Base-by-base conservation (phyloP, 2,113 vertebrate genomes). In the Ochotona princeps region DNA sequence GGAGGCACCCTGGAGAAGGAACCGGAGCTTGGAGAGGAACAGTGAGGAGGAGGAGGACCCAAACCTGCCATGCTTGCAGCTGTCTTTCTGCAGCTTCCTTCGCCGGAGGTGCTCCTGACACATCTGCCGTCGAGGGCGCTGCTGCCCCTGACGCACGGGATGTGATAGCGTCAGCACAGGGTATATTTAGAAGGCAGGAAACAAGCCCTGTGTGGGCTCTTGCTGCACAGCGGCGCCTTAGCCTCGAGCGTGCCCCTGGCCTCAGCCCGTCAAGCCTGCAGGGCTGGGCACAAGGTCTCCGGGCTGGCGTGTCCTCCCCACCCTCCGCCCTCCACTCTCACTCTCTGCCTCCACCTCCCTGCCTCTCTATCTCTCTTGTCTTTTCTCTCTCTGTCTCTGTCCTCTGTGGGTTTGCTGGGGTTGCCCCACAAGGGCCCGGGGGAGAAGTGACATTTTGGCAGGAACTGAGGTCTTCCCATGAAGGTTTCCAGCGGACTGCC, bases 101-200 rank as follows among this genome's bases (percentile, higher is more conserved):
- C 28, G 70, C 74, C 75, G 73, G 61, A 95, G 75, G 80, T 14
- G 63, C 70, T 76, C 92, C 73, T 84, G 44, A 92, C 93, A 74
- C 44, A 49, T 47, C 78, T 96, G 87, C 92, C 87, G 60, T 94
- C 78, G 96, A 96, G 92, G 90, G 75, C 8, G 13, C 61, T 75
- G 49, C 83, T 94, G 94, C 96, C 96, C 92, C 51, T 95, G 96
- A 97, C 90, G 87, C 89, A 91, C 95, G 90, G 92, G 94, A 51
- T 87, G 84, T 91, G 96, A 97, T 97, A 85, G 87, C 74, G 87
- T 97, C 95, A 49, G 89, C 91, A 51, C 47, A 86, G 96, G 90
- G 87, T 96, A 94, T 76, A 95, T 96, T 96, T 95, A 90, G 96
- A 91, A 96, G 94, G 88, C 93, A 97, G 97, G 97, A 98, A 97